Evolutionary conservation across 2,113 vertebrate genomes (phyloP).

Genomic region (Sapajus apella): DNA sequence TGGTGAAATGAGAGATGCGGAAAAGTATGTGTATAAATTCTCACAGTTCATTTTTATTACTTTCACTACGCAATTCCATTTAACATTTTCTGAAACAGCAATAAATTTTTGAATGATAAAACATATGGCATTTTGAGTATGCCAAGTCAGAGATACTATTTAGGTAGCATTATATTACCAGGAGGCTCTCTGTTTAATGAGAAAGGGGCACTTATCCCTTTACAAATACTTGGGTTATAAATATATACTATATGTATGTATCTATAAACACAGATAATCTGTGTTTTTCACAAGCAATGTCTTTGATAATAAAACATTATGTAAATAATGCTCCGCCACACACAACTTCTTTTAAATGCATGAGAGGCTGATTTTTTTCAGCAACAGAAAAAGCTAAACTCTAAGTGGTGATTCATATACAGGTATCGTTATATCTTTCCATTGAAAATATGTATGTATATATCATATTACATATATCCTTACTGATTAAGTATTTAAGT

Average conservation of each 20-base stretch:
- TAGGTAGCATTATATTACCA: constrained; percentile 50
- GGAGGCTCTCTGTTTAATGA: constrained; percentile 60
- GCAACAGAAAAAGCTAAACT: background rate
- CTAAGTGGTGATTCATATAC: background rate
- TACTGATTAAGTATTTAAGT: background rate
- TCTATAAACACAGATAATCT: constrained; percentile 51
- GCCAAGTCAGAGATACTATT: constrained; percentile 57
- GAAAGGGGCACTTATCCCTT: constrained; percentile 54
- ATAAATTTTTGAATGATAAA: constrained; percentile 69
- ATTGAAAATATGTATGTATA: background rate
- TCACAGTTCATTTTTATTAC: constrained; percentile 64
- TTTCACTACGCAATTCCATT: constrained; percentile 43
- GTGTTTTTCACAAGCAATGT: constrained; percentile 30
- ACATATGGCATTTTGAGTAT: constrained; percentile 64
- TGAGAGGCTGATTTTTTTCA: background rate
- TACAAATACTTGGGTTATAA: constrained; percentile 32
- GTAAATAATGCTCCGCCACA: constrained; percentile 4
- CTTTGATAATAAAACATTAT: constrained; percentile 62
- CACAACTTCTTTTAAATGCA: background rate
- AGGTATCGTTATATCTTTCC: background rate
- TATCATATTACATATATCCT: background rate
- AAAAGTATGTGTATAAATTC: constrained; percentile 37
- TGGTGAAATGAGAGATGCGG: constrained; percentile 43
- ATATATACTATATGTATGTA: constrained; percentile 43
- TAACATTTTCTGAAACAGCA: constrained; percentile 73